These are phyloP conservation scores for Nymphalis polychloros DNA, from an alignment of 2,888 invertebrate genomes.

Conservation along the genomic window DNA sequence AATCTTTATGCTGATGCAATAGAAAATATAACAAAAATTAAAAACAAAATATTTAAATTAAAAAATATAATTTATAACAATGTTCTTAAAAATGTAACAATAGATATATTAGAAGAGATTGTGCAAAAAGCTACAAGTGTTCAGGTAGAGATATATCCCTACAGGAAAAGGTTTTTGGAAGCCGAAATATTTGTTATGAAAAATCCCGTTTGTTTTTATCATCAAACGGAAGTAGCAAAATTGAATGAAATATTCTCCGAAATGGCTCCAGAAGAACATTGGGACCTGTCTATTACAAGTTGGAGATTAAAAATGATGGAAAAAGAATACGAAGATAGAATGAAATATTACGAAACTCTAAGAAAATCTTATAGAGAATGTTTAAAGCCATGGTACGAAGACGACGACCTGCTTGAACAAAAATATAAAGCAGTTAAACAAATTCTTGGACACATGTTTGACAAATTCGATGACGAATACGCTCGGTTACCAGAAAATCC, in stretches of 20 bases:
- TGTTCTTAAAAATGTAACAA: slow-evolving; percentile 50
- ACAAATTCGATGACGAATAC: slow-evolving; percentile 60
- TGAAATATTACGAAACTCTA: slow-evolving; percentile 60
- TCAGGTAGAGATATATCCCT: slow-evolving; percentile 61
- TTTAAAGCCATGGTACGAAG: slow-evolving; percentile 48
- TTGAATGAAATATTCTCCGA: slow-evolving; percentile 59
- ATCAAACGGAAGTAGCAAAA: slow-evolving; percentile 67
- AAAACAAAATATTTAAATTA: slow-evolving; percentile 50
- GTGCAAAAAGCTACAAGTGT: slow-evolving; percentile 50
- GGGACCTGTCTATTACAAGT: slow-evolving; percentile 65
- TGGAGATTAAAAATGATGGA: slow-evolving; percentile 68
- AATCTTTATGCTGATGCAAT: slow-evolving; percentile 63
- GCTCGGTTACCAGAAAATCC: slow-evolving; percentile 43
- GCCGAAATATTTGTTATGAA: slow-evolving; percentile 69
- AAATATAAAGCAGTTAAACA: slow-evolving; percentile 59
- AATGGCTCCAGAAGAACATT: slow-evolving; percentile 52
- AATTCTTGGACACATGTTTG: slow-evolving; percentile 57
- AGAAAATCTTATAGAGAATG: slow-evolving; percentile 49
- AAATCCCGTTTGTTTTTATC: slow-evolving; percentile 72
- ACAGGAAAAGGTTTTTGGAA: slow-evolving; percentile 65
- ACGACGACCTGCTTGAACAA: slow-evolving; percentile 53
- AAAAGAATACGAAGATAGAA: slow-evolving; percentile 64
- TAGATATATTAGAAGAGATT: slow-evolving; percentile 49
- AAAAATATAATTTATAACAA: slow-evolving; percentile 53
- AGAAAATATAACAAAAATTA: slow-evolving; percentile 51